Percentiles rank a stretch among this genome's conserved stretches.
Evolutionary conservation across 1,140 invertebrate species (phyloP).

Genomic region (Coelopa frigida): DNA sequence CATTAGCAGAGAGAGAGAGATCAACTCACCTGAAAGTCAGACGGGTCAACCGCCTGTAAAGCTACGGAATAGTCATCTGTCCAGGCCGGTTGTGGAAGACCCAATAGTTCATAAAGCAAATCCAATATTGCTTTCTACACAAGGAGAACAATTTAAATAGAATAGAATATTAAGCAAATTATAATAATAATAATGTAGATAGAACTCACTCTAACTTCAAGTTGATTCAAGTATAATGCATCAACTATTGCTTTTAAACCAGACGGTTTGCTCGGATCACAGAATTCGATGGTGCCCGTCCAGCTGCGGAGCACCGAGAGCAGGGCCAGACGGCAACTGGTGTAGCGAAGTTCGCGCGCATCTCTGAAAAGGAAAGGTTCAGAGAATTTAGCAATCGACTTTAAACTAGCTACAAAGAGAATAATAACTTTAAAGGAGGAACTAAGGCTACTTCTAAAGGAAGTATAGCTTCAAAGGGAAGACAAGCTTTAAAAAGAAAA

Average conservation of each 20-base stretch:
- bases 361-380: slow-evolving; percentile 57
- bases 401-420: too few relatives aligned
- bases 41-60: slow-evolving; percentile 77
- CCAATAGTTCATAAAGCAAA: slow-evolving; percentile 81
- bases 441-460: too few relatives aligned
- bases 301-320: slow-evolving; percentile 82
- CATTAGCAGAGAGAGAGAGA: too few relatives aligned
- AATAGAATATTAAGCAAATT: slow-evolving; percentile 1
- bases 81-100: slow-evolving; percentile 78
- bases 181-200: slow-evolving; percentile 3
- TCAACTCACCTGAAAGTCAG: slow-evolving; percentile 57
- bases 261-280: slow-evolving; percentile 61
- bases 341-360: slow-evolving; percentile 72
- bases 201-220: slow-evolving; percentile 75
- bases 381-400: too few relatives aligned
- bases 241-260: slow-evolving; percentile 78
- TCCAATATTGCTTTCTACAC: slow-evolving; percentile 82
- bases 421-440: too few relatives aligned
- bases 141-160: slow-evolving; percentile 14
- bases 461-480: too few relatives aligned
- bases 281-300: slow-evolving; percentile 81
- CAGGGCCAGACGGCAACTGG: slow-evolving; percentile 74
- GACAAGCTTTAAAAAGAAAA: too few relatives aligned
- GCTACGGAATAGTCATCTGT: slow-evolving; percentile 85
- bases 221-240: slow-evolving; percentile 77